Base-by-base conservation (phyloP, 64 coral and sea anemone species). In the Catalaphyllia jardinei region DNA sequence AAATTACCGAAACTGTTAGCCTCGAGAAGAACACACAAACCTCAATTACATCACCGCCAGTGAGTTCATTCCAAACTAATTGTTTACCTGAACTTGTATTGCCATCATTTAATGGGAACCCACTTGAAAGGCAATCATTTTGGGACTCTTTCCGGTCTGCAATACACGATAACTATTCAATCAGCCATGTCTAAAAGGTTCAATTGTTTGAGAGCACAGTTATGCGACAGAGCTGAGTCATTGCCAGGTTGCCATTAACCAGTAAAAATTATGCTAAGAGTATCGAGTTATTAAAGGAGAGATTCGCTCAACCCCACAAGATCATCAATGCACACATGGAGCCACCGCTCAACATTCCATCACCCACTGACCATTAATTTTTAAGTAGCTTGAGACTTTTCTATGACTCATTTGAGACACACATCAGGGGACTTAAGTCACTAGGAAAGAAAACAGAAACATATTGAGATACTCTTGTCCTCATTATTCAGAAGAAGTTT, bases 401-500 rank as follows among this genome's bases (percentile, higher is more conserved):
- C 39, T 86, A 87, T 24, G 81, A 94, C 71, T 60, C 14, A 28
- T 22, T 80, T 29, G 93, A 94, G 80, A 90, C 81, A 16, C 82
- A 94, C 64, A 87, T 90, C 10, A 61, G 82, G 35, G 93, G 62
- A 60, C 46, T 94, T 72, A 81, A 89, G n/a, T 15, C 88, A 24
- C 82, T 81, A 20, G 88, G 88, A 3, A 89, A 89, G 52, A 79
- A 31, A 29, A 39, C 42, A 15, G 80, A 89, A 29, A 78, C 78
- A 22, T 94, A 78, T 55, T 87, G 78, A n/a, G 87, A 89, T 24
- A 77, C 76, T 64, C 78, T 94, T 61, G 81, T 94, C 15, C 87
- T 79, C 8, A 78, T 89, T 4, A 89, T 94, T 62, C 64, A 81
- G 25, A 55, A 42, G 10, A 94, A 90, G 65, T 75, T 90, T 22